A percentile compares a stretch with the other conserved stretches of the same genome.
Conservation (phyloP, 2,113 vertebrate species). For the Peromyscus leucopus region DNA sequence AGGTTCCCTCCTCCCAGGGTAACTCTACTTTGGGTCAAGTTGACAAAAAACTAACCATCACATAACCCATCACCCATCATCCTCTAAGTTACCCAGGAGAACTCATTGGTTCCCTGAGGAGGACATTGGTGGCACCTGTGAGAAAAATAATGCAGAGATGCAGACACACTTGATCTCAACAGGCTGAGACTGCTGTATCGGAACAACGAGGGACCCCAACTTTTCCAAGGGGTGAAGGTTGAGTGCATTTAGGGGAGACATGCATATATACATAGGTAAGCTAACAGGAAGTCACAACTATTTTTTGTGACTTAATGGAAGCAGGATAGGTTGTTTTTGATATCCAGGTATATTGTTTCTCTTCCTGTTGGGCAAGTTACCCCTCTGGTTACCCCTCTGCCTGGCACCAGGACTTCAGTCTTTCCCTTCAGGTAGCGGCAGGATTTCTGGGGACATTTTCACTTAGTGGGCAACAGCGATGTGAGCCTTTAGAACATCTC, state of each 20-base stretch:
- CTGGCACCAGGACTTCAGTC: not conserved
- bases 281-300: not conserved
- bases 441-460: not conserved
- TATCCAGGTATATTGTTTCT: not conserved
- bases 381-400: not conserved
- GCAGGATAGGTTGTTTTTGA: not conserved
- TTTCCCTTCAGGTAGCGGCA: not conserved
- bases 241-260: not conserved
- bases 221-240: not conserved
- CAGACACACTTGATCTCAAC: not conserved
- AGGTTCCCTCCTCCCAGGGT: not conserved
- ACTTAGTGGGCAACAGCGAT: not conserved
- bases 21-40: not conserved
- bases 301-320: not conserved
- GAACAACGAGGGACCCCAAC: not conserved
- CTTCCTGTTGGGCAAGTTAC: not conserved
- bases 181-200: not conserved
- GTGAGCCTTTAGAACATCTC: not conserved
- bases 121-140: no score
- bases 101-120: not conserved
- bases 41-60: not conserved
- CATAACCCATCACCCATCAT: not conserved
- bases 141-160: not conserved
- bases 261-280: not conserved
- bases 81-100: not conserved